Evolutionary conservation across 1,140 invertebrate genomes (phyloP).

Genomic region (Aphis gossypii): DNA sequence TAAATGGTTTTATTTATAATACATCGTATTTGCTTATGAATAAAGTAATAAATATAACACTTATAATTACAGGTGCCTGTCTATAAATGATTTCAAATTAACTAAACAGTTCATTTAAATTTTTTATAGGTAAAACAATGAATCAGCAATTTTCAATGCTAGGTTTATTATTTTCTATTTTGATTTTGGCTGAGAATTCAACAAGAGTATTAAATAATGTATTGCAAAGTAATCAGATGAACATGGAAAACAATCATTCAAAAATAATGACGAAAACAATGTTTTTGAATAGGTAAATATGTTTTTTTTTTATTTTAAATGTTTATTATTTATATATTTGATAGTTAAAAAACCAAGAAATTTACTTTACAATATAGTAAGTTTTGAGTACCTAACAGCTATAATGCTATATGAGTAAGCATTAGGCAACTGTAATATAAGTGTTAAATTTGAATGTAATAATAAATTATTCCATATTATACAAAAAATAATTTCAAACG

Average conservation of each 20-base stretch:
- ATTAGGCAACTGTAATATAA: not conserved
- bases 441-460: not conserved
- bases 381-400: not conserved
- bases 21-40: too few species aligned
- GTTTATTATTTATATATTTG: not conserved
- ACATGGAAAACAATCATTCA: not conserved
- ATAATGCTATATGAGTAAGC: too few species aligned
- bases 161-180: not conserved
- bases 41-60: not conserved
- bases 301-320: not conserved
- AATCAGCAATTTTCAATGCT: not conserved
- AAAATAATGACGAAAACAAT: not conserved
- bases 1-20: not conserved
- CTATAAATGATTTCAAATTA: not conserved
- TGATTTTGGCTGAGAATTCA: not conserved
- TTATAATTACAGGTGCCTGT: not conserved
- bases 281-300: constrained; percentile 11
- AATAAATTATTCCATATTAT: not conserved
- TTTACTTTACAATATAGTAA: not conserved
- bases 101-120: not conserved
- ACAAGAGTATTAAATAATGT: not conserved
- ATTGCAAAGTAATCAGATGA: not conserved
- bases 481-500: not conserved
- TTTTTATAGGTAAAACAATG: constrained; percentile 30
- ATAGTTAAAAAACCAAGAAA: not conserved